Conservation (phyloP, 2,797 vertebrate genomes). For the Sebastes elongatus region DNA sequence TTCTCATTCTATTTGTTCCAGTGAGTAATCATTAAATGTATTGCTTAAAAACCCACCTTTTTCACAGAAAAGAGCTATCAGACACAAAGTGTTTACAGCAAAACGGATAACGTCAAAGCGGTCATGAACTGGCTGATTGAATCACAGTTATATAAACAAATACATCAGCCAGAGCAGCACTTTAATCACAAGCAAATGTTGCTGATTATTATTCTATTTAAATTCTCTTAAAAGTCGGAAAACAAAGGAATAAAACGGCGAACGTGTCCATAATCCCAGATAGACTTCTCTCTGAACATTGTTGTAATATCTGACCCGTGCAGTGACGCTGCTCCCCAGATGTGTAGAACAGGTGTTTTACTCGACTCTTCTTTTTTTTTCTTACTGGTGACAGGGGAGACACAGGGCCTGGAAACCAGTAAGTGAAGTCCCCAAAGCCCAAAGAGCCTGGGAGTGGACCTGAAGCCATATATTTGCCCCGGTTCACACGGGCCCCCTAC, state of each 20-base stretch:
- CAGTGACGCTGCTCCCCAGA: slow-evolving; percentile 43
- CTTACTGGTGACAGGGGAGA: slow-evolving; percentile 66
- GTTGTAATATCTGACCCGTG: slow-evolving; percentile 34
- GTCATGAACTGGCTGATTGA: not conserved
- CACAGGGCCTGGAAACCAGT: slow-evolving; percentile 55
- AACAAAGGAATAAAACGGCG: not conserved
- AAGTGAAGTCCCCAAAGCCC: slow-evolving; percentile 58
- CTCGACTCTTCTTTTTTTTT: slow-evolving; percentile 31
- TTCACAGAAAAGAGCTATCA: too few relatives aligned
- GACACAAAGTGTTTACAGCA: not conserved
- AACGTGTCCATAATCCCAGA: not conserved
- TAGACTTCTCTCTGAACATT: slow-evolving; percentile 2
- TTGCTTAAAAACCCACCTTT: too few relatives aligned
- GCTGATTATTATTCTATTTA: not conserved
- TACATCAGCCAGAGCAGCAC: not conserved
- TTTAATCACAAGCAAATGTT: not conserved
- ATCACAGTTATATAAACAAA: not conserved
- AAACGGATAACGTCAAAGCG: not conserved
- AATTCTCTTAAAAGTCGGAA: not conserved
- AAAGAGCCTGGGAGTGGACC: slow-evolving; percentile 57
- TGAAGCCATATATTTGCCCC: slow-evolving; percentile 60
- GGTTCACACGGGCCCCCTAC: slow-evolving; percentile 54
- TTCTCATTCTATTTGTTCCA: not conserved
- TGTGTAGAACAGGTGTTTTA: slow-evolving; percentile 76
- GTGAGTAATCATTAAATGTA: not conserved